Conservation (phyloP, 2,888 invertebrate genomes). For the Mayetiola destructor region DNA sequence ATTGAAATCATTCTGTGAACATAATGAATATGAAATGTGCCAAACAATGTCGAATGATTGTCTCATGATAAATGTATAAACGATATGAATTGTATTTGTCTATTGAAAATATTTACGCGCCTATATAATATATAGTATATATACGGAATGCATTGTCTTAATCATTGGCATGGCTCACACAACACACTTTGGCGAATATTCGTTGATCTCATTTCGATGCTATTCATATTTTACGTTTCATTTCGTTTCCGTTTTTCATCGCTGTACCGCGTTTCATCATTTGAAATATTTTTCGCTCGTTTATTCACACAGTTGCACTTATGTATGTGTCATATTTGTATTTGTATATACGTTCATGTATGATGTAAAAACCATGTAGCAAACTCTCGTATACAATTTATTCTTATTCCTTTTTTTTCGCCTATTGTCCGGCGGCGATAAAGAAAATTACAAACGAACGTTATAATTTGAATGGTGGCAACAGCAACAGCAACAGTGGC, state of each 20-base stretch:
- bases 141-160: too few relatives aligned
- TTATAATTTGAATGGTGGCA: too few relatives aligned
- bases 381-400: background rate
- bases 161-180: too few relatives aligned
- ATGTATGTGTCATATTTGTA: background rate
- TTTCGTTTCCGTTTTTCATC: background rate
- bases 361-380: background rate
- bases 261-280: background rate
- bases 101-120: too few relatives aligned
- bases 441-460: background rate
- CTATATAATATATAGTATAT: too few relatives aligned
- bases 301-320: background rate
- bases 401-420: background rate
- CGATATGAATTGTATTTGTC: too few relatives aligned
- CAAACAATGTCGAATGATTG: constrained; percentile 9
- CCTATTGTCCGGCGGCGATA: constrained; percentile 5
- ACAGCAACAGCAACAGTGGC: constrained; percentile 8
- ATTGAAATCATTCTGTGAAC: too few relatives aligned
- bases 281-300: too few relatives aligned
- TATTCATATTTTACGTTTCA: background rate
- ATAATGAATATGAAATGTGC: background rate
- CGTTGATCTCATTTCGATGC: constrained; percentile 10
- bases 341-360: background rate
- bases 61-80: too few relatives aligned
- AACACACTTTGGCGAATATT: too few relatives aligned